These are phyloP conservation scores for Euura saliciscinereae DNA, from an alignment of 1,140 invertebrate species.

Conservation along the genomic window DNA sequence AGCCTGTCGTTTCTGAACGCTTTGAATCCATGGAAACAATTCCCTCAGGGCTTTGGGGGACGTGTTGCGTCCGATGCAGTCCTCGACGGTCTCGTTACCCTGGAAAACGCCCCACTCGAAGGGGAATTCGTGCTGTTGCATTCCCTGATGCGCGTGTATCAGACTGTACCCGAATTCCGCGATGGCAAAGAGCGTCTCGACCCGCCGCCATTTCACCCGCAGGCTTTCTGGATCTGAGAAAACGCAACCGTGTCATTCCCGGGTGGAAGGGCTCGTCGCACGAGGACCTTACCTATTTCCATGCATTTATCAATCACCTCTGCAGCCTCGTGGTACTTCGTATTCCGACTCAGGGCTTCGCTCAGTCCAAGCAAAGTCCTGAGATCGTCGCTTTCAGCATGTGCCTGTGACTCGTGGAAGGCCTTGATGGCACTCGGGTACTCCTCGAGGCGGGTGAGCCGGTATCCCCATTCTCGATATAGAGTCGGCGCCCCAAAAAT, in stretches of 20 bases:
- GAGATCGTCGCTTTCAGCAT: constrained; percentile 29
- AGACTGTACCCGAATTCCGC: constrained; percentile 45
- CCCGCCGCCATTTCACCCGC: constrained; percentile 35
- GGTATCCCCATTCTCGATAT: constrained; percentile 47
- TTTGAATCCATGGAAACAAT: constrained; percentile 42
- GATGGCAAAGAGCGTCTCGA: constrained; percentile 42
- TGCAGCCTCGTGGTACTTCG: constrained; percentile 34
- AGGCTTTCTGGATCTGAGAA: constrained; percentile 34
- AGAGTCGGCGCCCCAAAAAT: constrained; percentile 33
- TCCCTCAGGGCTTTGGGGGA: constrained; percentile 24
- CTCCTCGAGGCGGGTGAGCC: constrained; percentile 30
- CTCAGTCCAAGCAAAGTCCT: constrained; percentile 40
- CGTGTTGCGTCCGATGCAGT: constrained; percentile 46
- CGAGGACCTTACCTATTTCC: constrained; percentile 35
- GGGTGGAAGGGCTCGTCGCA: not conserved
- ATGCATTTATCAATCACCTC: constrained; percentile 37
- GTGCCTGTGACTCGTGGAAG: constrained; percentile 37
- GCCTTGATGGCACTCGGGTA: constrained; percentile 32
- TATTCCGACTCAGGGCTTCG: constrained; percentile 29
- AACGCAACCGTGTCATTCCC: constrained; percentile 19
- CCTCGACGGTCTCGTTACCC: constrained; percentile 44
- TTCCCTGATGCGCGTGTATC: constrained; percentile 39
- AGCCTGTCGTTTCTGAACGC: constrained; percentile 29
- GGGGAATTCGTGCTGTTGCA: constrained; percentile 24
- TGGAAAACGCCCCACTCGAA: constrained; percentile 39